Evolutionary conservation across 2,797 vertebrate species (phyloP), one percentile per base, ranked within the genome.

Genomic region (Xenops minutus): DNA sequence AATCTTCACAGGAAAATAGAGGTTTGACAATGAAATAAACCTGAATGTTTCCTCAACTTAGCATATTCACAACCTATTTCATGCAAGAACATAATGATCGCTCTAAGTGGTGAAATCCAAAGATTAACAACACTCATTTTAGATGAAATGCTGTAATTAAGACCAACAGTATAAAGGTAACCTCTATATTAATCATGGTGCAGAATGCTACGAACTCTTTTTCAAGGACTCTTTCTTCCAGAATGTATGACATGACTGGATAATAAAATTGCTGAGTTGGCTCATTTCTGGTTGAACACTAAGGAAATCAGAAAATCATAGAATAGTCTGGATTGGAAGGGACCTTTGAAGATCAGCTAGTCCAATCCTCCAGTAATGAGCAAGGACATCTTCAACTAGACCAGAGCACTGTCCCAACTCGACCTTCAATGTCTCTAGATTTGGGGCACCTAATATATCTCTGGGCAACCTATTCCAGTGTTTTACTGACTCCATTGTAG

Each of bases 351-450:
- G 30, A 6, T 34, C 26, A 81, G 36, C 32, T 44, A 51, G 27
- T 29, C 11, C 29, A 75, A 55, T 18, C 19, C 30, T 5, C 9
- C 22, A 24, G 32, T 7, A 62, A 62, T 32, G 19, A 36, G 19
- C 18, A 81, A 12, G 52, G 7, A 41, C 4, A 66, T 54, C n/a
- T 17, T 52, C 22, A 49, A 36, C 14, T 23, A 41, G 4, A 55
- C 10, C 12, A 75, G 26, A 76, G 48, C 7, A 29, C 9, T 0
- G 0, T 32, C 23, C 52, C 52, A 14, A 30, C 18, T 18, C 21
- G 22, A 68, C 15, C 14, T 26, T 26, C 6, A 54, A 63, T 2
- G 7, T 20, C 39, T 29, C 32, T 20, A 58, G 21, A 15, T 7
- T 66, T 9, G 15, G 15, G 6, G 5, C 17, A 56, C 12, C 11